Evolutionary conservation across 2,888 invertebrate genomes (phyloP).

Genomic region (Hirtodrosophila histrioides): DNA sequence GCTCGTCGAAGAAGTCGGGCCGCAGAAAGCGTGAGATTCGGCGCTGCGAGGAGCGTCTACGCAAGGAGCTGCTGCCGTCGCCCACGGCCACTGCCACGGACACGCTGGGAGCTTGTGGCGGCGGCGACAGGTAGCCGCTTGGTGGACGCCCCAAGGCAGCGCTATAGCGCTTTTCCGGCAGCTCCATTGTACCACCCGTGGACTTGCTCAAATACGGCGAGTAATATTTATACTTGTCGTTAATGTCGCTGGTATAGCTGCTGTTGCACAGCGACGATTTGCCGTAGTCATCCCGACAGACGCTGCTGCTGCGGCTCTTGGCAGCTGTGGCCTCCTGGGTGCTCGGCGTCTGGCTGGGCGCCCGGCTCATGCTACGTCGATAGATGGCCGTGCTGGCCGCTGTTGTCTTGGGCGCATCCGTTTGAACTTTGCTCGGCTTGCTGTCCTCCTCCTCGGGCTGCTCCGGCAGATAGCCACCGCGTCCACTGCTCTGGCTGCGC

Average conservation of each 20-base stretch:
- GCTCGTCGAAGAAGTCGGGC: constrained; percentile 90
- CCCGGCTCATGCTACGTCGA: constrained; percentile 67
- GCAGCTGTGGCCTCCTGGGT: constrained; percentile 6
- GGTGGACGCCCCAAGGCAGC: constrained; percentile 78
- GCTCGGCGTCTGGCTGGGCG: constrained; percentile 46
- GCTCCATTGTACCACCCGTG: constrained; percentile 49
- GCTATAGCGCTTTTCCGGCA: constrained; percentile 76
- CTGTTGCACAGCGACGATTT: constrained; percentile 76
- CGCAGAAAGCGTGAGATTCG: constrained; percentile 90
- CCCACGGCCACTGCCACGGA: constrained; percentile 29
- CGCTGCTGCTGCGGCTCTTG: constrained; percentile 76
- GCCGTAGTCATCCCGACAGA: constrained; percentile 77
- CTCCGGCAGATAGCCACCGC: constrained; percentile 75
- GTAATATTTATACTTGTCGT: constrained; percentile 84
- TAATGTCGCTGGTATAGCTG: constrained; percentile 81
- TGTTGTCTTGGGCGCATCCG: constrained; percentile 64
- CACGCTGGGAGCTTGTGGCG: constrained; percentile 31
- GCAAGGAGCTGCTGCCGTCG: constrained; percentile 71
- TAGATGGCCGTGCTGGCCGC: constrained; percentile 61
- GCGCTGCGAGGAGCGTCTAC: constrained; percentile 85
- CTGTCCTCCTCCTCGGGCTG: constrained; percentile 36
- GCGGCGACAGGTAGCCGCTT: constrained; percentile 80
- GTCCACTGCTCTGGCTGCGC: constrained; percentile 85
- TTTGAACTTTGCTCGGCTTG: constrained; percentile 24
- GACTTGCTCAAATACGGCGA: constrained; percentile 82